Conservation (phyloP, 1,140 invertebrate genomes). For the Psix sp. region DNA sequence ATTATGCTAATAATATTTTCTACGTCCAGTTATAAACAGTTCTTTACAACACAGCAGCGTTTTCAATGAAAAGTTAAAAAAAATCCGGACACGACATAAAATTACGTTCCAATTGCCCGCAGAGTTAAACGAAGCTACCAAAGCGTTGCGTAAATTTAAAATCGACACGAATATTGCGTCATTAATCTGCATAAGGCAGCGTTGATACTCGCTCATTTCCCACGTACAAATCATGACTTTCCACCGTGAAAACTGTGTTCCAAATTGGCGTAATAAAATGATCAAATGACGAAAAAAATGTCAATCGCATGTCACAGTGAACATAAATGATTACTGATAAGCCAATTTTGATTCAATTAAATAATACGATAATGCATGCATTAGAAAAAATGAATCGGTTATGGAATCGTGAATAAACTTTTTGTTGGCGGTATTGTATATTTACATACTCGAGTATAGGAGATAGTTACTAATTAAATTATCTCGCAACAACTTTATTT, state of each 20-base stretch:
- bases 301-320: constrained; percentile 13
- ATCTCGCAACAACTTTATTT: constrained; percentile 35
- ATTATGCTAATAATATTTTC: no score
- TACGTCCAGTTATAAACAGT: no score
- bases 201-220: constrained; percentile 19
- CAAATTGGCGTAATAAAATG: constrained; percentile 6
- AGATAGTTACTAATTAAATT: constrained; percentile 44
- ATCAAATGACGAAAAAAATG: no score
- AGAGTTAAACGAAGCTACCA: no score
- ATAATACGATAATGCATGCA: constrained; percentile 21
- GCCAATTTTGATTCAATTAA: constrained; percentile 20
- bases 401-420: constrained; percentile 30
- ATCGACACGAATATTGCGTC: constrained; percentile 3
- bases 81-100: no score
- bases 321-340: constrained; percentile 28
- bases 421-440: constrained; percentile 15
- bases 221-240: constrained; percentile 27
- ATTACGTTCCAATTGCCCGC: no score
- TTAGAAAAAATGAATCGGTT: constrained; percentile 2
- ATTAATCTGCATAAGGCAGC: constrained; percentile 14
- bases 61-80: no score
- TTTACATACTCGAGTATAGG: constrained; percentile 21
- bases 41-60: no score
- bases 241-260: constrained; percentile 19
- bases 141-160: not conserved